phyloP scores from a whole-genome alignment of 2,797 vertebrate species.

The Taenioides sp. region DNA sequence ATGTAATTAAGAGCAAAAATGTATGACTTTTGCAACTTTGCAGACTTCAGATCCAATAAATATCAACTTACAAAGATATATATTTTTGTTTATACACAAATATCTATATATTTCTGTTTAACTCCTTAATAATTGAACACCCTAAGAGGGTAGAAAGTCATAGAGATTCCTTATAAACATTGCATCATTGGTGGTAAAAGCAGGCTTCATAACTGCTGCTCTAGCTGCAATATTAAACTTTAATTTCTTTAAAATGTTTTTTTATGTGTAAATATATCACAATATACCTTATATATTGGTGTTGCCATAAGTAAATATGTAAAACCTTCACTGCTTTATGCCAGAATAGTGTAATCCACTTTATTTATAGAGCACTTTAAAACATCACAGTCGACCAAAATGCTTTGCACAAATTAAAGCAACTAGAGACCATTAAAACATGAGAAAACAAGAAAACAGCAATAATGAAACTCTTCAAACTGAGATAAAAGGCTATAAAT shows the following conservation, averaged over 20 bases:
- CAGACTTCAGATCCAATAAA: not conserved
- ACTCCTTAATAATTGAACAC: conserved; percentile 10
- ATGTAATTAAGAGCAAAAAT: not conserved
- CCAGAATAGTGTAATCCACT: no score
- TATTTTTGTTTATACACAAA: not conserved
- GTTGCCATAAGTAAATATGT: not conserved
- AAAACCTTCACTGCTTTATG: not conserved
- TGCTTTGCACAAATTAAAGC: no score
- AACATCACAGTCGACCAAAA: no score
- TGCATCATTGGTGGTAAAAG: conserved; percentile 28
- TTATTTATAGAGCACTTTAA: no score
- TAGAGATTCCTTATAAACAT: conserved; percentile 9
- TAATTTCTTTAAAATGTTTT: conserved; percentile 7
- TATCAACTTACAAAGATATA: not conserved
- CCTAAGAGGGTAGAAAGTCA: not conserved
- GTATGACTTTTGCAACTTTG: not conserved
- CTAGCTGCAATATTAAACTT: conserved; percentile 18
- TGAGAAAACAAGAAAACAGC: no score
- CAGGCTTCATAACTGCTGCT: conserved; percentile 9
- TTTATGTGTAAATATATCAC: not conserved
- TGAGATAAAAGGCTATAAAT: no score
- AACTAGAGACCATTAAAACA: no score
- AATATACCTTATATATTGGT: not conserved
- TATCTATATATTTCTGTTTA: not conserved
- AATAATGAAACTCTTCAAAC: no score